Conservation (phyloP, 1,140 invertebrate species). For the Amyelois transitella region DNA sequence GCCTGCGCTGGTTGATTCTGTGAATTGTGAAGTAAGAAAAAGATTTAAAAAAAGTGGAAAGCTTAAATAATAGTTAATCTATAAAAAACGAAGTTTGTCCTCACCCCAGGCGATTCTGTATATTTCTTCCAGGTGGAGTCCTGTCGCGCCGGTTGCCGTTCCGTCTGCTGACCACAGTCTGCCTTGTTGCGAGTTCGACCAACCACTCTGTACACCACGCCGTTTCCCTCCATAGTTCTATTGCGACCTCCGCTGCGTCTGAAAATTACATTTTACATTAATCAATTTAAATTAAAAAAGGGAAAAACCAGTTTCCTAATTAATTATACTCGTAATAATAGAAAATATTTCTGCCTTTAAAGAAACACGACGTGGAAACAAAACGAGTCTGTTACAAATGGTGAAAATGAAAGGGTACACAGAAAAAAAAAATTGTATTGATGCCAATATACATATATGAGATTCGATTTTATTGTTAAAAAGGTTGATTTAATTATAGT, state of each 20-base stretch:
- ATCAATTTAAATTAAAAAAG: neutral
- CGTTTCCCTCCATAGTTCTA: conserved; percentile 61
- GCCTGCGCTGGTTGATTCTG: conserved; percentile 60
- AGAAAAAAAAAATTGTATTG: no score
- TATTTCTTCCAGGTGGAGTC: conserved; percentile 74
- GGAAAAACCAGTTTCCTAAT: no score
- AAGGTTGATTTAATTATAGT: no score
- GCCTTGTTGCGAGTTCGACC: conserved; percentile 60
- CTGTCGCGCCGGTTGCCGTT: conserved; percentile 55
- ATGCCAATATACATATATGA: no score
- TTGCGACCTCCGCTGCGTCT: conserved; percentile 53
- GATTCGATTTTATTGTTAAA: no score
- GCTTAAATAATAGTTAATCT: no score
- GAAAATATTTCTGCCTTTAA: no score
- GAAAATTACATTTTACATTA: conserved; percentile 10
- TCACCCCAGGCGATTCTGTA: conserved; percentile 75
- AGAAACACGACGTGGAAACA: no score
- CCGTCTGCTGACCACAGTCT: conserved; percentile 69
- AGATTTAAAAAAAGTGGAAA: neutral
- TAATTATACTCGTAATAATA: no score
- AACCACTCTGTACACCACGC: conserved; percentile 61
- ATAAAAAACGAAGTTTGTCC: conserved; percentile 62
- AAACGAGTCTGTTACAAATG: no score
- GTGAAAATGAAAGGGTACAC: no score
- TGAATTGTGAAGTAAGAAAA: neutral